phyloP scores from a whole-genome alignment of 1,140 invertebrate species.

The Asobara japonica region DNA sequence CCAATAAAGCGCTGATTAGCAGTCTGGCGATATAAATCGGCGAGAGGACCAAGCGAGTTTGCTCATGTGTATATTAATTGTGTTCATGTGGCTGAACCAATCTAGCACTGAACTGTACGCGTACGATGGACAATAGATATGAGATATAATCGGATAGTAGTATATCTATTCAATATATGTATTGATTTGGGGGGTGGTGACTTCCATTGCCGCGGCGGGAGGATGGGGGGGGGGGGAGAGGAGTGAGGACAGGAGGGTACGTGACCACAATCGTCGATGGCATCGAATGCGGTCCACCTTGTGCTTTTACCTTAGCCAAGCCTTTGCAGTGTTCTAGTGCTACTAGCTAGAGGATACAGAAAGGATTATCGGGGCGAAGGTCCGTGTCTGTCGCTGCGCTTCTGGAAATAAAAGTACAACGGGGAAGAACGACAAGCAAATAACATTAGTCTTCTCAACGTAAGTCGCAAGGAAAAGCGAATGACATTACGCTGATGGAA shows the following conservation, averaged over 20 bases:
- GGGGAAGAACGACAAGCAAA: too few species aligned
- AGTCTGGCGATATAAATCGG: constrained; percentile 42
- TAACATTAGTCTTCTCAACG: too few species aligned
- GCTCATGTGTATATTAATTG: constrained; percentile 15
- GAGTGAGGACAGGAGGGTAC: not conserved
- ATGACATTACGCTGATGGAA: too few species aligned
- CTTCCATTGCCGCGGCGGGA: not conserved
- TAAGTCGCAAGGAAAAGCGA: too few species aligned
- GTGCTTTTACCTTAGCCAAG: not conserved
- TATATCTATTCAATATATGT: not conserved
- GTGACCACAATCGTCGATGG: not conserved
- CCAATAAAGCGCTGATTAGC: constrained; percentile 61
- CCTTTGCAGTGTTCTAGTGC: not conserved
- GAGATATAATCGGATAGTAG: not conserved
- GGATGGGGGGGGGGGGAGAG: too few species aligned
- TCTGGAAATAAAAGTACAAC: too few species aligned
- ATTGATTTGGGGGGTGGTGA: not conserved
- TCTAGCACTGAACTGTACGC: not conserved
- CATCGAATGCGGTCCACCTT: not conserved
- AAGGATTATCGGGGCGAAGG: too few species aligned
- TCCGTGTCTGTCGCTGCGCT: too few species aligned
- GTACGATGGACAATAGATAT: constrained; percentile 6
- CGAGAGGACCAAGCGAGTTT: constrained; percentile 1
- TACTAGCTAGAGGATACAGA: not conserved
- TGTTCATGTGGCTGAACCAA: constrained; percentile 4